phyloP scores from a whole-genome alignment of 2,113 vertebrate genomes.

The Hyaena hyaena region DNA sequence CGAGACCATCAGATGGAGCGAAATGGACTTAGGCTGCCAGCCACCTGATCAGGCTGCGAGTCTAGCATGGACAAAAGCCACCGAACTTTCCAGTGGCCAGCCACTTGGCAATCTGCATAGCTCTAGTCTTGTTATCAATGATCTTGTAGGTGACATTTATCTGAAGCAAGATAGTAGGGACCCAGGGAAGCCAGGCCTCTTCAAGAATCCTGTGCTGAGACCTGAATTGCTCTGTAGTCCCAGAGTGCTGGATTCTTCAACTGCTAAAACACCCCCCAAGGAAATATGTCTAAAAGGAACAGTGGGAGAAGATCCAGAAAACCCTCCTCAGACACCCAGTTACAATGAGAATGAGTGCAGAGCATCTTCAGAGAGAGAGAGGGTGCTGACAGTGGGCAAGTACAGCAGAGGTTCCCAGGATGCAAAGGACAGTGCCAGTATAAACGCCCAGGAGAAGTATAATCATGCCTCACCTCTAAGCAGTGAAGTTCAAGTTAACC shows the following conservation, averaged over 20 bases:
- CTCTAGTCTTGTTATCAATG: not conserved
- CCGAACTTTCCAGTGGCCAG: constrained; percentile 27
- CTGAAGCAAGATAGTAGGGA: not conserved
- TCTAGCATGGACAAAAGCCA: constrained; percentile 29
- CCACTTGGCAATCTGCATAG: not conserved
- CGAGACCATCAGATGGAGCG: constrained; percentile 57
- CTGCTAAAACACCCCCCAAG: constrained; percentile 73
- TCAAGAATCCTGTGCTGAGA: constrained; percentile 18
- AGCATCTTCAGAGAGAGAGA: constrained; percentile 75
- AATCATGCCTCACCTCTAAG: constrained; percentile 62
- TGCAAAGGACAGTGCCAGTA: constrained; percentile 6
- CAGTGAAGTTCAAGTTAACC: constrained; percentile 84
- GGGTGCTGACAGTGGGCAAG: constrained; percentile 24
- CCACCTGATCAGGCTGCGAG: not conserved
- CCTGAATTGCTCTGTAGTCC: constrained; percentile 57
- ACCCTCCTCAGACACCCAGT: constrained; percentile 52
- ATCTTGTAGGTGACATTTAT: not conserved
- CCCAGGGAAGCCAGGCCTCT: not conserved
- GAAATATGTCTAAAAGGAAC: constrained; percentile 81
- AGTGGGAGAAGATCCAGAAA: constrained; percentile 67
- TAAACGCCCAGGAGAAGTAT: constrained; percentile 78
- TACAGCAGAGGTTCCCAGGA: constrained; percentile 75
- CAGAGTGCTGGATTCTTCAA: not conserved
- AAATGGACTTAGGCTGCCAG: constrained; percentile 60
- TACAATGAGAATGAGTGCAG: constrained; percentile 69